Base-by-base conservation (phyloP, 2,888 invertebrate species). In the Pammene fasciana region DNA sequence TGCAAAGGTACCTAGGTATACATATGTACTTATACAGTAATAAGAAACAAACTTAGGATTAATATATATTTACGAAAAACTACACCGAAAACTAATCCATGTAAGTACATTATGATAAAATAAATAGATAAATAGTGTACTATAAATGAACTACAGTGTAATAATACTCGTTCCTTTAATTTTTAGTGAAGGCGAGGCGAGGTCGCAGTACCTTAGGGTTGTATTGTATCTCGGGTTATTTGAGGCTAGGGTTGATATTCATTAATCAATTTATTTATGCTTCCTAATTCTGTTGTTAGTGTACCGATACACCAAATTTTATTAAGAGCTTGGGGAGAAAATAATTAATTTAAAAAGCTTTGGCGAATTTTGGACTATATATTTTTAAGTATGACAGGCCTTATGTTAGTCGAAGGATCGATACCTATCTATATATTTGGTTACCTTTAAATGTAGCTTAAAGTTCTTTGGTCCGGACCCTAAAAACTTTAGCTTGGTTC, bases 181-280 rank as follows among this genome's bases (percentile, higher is more conserved):
- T 62, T 62, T 52, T 62, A 62, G 62, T 41, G 41, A 62, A 50
- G 50, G 38, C 50, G 38, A 48, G 41, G 38, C 50, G 48, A 50
- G 62, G 48, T 52, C 50, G 50, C 10, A 18, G 62, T 61, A 18
- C 16, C 18, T 62, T 52, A 52, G 62, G 62, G 62, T 62, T n/a
- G n/a, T n/a, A n/a, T n/a, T 62, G 62, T 62, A 52, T 62, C 50
- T 52, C 50, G 62, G 50, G 62, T 41, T 62, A 62, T 62, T 61
- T 62, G 41, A 52, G 50, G 18, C 62, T 62, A 52, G 62, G 62
- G 62, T 62, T 62, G 62, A 41, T 52, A 11, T 41, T 65, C 68
- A 70, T 70, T 70, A 70, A 70, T 70, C 70, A 70, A 65, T 65
- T 70, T 65, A 70, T 70, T 60, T 65, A 36, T 60, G 60, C 70